phyloP scores from a whole-genome alignment of 2,797 vertebrate species.

The Dryobates pubescens region DNA sequence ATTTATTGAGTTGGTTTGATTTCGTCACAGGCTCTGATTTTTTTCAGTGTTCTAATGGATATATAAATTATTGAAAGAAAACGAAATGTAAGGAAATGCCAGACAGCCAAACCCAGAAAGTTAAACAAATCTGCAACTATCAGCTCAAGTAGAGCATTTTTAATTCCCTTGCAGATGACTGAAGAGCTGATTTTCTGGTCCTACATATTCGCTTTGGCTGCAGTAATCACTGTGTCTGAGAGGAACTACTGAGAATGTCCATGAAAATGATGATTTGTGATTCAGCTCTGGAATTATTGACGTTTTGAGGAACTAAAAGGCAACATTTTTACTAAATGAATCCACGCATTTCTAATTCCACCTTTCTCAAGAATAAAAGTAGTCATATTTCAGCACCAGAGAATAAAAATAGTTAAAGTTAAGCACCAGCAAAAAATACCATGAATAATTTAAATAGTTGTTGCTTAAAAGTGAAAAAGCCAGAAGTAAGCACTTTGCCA shows the following conservation, averaged over 20 bases:
- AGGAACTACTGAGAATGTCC: background rate
- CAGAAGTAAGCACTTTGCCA: background rate
- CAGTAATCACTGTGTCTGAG: background rate
- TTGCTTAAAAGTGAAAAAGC: background rate
- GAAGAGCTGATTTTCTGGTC: background rate
- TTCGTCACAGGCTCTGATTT: background rate
- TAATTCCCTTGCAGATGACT: background rate
- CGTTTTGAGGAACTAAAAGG: background rate
- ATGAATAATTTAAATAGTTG: background rate
- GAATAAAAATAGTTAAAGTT: background rate
- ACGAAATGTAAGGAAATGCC: background rate
- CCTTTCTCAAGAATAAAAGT: background rate
- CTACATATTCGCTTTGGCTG: background rate
- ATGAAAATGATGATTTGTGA: background rate
- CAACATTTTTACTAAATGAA: background rate
- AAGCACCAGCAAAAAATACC: background rate
- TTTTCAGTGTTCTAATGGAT: background rate
- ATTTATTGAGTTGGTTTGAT: constrained; percentile 9
- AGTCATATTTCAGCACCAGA: background rate
- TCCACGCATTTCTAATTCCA: background rate
- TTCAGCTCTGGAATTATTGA: background rate
- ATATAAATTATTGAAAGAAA: background rate
- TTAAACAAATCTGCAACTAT: background rate
- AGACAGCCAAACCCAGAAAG: background rate
- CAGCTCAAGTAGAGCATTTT: background rate